Base-by-base conservation (phyloP, 2,888 invertebrate species). In the Andrena fulva region DNA sequence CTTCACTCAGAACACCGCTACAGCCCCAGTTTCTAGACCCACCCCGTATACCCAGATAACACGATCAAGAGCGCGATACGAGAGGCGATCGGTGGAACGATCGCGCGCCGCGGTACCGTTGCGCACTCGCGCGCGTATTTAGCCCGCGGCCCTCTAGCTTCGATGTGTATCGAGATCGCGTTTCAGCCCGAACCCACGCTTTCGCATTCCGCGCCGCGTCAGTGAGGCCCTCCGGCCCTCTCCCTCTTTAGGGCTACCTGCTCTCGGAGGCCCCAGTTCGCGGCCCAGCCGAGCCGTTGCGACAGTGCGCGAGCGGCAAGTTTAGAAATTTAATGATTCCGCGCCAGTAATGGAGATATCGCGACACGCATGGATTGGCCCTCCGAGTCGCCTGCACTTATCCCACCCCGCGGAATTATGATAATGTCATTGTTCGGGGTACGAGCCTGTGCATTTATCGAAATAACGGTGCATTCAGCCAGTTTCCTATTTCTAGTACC, bases 151-250 rank as follows among this genome's bases (percentile, higher is more conserved):
- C 63, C 24, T 52, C 64, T 68, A 60, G 29, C 31, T 52, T 69
- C 72, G 69, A 74, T 56, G 74, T 85, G 71, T 72, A 89, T 87
- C 89, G 85, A 82, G 89, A 89, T 89, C 89, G 85, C 89, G 82
- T 87, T 85, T 87, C 85, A 85, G 81, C 80, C 89, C 76, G 77
- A 82, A 86, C 89, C 89, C 89, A 89, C 89, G 89, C 87, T 89
- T 88, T 88, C 85, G 89, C 89, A 89, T 89, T 89, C 89, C 87
- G 79, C 82, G 67, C 62, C 59, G 64, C 80, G 77, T 62, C 70
- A 59, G 78, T 68, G 42, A 60, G 78, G 62, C 73, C 77, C 84
- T 60, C 63, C 54, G 79, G 76, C 73, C 68, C 70, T 50, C 62
- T 29, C 50, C 56, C 62, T 77, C 69, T 87, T 77, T 77, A 73